Evolutionary conservation across 2,113 vertebrate genomes (phyloP), one percentile per base, ranked within the genome.

Genomic region (Protobothrops flavoviridis): DNA sequence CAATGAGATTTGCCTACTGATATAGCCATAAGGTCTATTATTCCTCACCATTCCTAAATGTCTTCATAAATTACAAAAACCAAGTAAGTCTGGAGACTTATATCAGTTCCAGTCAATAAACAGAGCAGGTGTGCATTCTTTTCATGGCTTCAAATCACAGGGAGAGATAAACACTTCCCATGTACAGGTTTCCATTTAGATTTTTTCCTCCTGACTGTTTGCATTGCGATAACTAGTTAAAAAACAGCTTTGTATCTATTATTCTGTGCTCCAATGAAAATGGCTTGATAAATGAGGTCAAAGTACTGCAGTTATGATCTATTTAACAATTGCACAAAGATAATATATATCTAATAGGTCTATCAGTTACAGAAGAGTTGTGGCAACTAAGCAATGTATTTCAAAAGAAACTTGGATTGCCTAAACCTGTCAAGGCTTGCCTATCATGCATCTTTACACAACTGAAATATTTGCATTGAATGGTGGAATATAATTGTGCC

Each of bases 371-470:
- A 43, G 6, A 64, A 85, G 55, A 52, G 88, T 59, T 88, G 85
- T 50, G 21, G 5, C 1, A 7, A 92, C 92, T 89, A 93, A 95
- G 93, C 86, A 95, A 94, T 94, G 91, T 93, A 56, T 53, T 81
- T 89, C 8, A 92, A 92, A 93, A 48, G 13, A 39, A 91, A 24
- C 45, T 6, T 7, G 90, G 90, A 89, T 33, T 55, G 95, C 57
- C 21, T 87, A 90, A 61, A 94, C 96, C 96, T 96, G 96, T 95
- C 95, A 92, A 93, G 89, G 94, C 97, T 93, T 91, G 97, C 91
- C 2, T 91, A 69, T 50, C 91, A 20, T 89, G 5, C 88, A 74
- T 74, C 91, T 92, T 21, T 69, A 26, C 57, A 90, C 57, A 74
- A 33, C 81, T 87, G 20, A 90, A 92, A 43, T 92, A 90, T 90